Conservation (phyloP, 2,113 vertebrate species). For the Zosterops borbonicus region DNA sequence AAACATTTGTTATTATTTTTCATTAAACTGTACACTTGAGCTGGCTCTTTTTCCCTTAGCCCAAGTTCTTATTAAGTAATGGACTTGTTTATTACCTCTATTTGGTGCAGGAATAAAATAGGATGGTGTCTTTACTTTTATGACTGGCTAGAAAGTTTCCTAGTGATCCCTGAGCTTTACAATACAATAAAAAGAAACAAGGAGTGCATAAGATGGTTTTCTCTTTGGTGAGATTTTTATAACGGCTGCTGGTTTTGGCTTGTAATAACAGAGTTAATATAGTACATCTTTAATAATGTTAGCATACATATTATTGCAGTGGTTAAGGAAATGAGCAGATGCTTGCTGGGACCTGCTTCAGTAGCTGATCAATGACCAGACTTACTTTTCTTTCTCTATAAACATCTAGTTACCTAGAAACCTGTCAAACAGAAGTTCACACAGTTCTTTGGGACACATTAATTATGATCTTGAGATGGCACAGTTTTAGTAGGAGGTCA, state of each 20-base stretch:
- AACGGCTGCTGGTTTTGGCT: background rate
- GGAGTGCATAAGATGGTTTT: background rate
- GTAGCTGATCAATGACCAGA: background rate
- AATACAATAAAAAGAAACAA: background rate
- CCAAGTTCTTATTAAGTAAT: background rate
- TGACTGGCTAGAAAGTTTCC: slow-evolving; percentile 1
- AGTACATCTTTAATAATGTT: slow-evolving; percentile 6
- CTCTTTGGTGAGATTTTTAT: slow-evolving; percentile 13
- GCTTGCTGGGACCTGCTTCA: background rate
- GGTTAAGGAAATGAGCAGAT: slow-evolving; percentile 14
- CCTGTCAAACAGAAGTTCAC: background rate
- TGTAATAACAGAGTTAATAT: background rate
- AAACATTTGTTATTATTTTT: background rate
- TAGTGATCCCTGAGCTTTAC: background rate
- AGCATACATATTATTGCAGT: background rate
- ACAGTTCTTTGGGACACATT: background rate
- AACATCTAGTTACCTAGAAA: slow-evolving; percentile 36
- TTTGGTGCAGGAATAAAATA: background rate
- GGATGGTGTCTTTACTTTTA: slow-evolving; percentile 13
- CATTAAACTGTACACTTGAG: background rate
- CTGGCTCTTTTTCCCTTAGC: background rate
- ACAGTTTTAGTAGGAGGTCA: background rate
- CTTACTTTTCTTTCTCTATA: background rate
- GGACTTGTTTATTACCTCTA: background rate
- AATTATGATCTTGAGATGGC: slow-evolving; percentile 2